Base-by-base conservation (phyloP, 2,888 invertebrate genomes). In the Halocaridina rubra region DNA sequence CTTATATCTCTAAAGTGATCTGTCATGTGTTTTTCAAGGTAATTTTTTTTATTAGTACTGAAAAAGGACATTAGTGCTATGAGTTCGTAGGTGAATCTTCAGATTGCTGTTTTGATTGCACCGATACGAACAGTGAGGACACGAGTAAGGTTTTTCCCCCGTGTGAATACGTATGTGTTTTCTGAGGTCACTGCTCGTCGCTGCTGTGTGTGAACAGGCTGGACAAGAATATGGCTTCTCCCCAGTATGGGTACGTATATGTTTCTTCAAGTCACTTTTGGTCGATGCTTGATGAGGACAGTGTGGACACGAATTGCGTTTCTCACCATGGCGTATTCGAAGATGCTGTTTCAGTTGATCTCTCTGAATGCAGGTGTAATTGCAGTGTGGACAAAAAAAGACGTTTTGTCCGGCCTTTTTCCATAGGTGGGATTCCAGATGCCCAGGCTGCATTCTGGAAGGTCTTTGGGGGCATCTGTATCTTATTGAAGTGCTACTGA, bases 221-320 rank as follows among this genome's bases (percentile, higher is more conserved):
- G 46, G 46, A 46, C 46, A 78, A 29, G 78, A 59, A 53, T 61
- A 78, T 3, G 78, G 78, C 64, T 78, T 78, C 24, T 78, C 78
- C 16, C 78, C 78, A 16, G 61, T 57, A 30, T 78, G 78, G 24
- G 64, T 32, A 4, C 59, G 61, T 13, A 64, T 32, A 27, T 78
- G 78, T 16, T 46, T 46, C 16, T 46, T 46, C 16, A 46, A 46
- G 16, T 46, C 46, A 2, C 46, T 46, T 10, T 46, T 46, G 10
- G 46, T 46, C 16, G 46, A 46, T n/a, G 57, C 57, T 57, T 76
- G 53, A 19, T 57, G 57, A 30, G 46, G 76, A 29, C 76, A 76
- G 29, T 57, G 39, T n/a, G 29, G 29, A 22, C 76, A 76, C 22
- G 32, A 27, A 39, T 53, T 53, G 8, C 27, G 59, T 24, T 76